Conservation (phyloP, 37 sponge, comb jelly and placozoan species). For the Amphimedon queenslandica region DNA sequence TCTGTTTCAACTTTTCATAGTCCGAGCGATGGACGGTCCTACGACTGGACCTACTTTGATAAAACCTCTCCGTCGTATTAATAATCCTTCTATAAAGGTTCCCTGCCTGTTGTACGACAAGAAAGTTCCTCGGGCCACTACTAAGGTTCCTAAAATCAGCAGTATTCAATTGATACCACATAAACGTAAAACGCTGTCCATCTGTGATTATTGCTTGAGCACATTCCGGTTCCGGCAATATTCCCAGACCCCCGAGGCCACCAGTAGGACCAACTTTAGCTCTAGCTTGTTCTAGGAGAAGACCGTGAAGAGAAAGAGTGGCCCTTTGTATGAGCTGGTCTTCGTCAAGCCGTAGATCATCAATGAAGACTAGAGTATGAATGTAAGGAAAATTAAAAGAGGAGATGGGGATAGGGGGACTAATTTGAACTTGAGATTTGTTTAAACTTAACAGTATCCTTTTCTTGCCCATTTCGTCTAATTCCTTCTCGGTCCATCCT, state of each 20-base stretch:
- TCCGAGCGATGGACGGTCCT: too few relatives aligned
- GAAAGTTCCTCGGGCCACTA: constrained; percentile 61
- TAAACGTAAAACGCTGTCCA: constrained; percentile 69
- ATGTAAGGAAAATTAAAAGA: constrained; percentile 30
- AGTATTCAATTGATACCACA: constrained; percentile 74
- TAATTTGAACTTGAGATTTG: not conserved
- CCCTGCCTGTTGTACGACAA: constrained; percentile 33
- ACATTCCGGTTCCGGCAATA: constrained; percentile 49
- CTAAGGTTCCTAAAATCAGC: constrained; percentile 21
- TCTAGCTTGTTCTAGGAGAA: constrained; percentile 40
- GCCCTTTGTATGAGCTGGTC: constrained; percentile 55
- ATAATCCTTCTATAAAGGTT: constrained; percentile 22
- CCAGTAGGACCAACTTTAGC: constrained; percentile 15
- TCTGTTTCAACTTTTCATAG: too few relatives aligned
- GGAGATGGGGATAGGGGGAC: not conserved
- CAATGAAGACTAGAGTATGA: constrained; percentile 48
- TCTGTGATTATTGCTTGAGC: constrained; percentile 65
- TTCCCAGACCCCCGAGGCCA: constrained; percentile 20
- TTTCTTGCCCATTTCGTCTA: not conserved
- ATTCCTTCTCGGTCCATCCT: too few relatives aligned
- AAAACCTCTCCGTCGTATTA: too few relatives aligned
- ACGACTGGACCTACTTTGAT: too few relatives aligned
- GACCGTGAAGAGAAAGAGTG: constrained; percentile 24
- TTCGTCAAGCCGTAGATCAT: constrained; percentile 26
- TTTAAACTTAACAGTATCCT: not conserved